These are phyloP conservation scores for Drosophila parvula DNA, from an alignment of 1,140 invertebrate genomes.

Conservation along the genomic window DNA sequence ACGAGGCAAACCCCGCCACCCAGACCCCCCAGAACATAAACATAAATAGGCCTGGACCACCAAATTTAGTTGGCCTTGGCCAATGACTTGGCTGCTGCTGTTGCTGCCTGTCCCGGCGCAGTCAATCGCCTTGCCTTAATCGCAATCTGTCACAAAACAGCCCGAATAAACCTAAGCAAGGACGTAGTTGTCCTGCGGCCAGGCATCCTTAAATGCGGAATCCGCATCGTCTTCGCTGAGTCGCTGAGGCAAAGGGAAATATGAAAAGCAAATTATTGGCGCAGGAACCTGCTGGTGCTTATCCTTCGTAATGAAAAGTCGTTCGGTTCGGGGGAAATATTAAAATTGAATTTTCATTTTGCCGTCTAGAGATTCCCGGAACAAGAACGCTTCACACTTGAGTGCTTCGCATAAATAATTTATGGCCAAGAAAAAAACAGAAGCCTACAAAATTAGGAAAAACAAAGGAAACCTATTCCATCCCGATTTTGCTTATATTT, in stretches of 20 bases:
- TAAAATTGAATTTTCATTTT: slow-evolving; percentile 33
- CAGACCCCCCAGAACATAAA: slow-evolving; percentile 31
- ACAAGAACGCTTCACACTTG: slow-evolving; percentile 7
- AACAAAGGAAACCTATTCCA: not conserved
- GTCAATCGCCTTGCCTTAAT: slow-evolving; percentile 30
- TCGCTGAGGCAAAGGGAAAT: not conserved
- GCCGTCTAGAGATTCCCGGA: slow-evolving; percentile 5
- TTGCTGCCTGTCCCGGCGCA: slow-evolving; percentile 14
- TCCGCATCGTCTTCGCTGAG: not conserved
- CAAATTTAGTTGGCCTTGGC: slow-evolving; percentile 47
- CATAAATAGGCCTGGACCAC: slow-evolving; percentile 40
- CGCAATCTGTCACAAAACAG: slow-evolving; percentile 41
- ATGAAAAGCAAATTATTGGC: slow-evolving; percentile 22
- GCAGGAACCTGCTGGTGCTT: slow-evolving; percentile 6
- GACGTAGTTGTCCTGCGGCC: slow-evolving; percentile 24
- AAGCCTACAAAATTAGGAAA: slow-evolving; percentile 2
- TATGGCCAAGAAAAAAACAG: not conserved
- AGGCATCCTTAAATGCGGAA: slow-evolving; percentile 9
- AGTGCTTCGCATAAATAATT: slow-evolving; percentile 4
- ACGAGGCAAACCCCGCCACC: not conserved
- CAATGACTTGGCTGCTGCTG: slow-evolving; percentile 13
- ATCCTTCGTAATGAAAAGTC: not conserved
- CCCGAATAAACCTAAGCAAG: not conserved
- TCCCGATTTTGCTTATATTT: not conserved
- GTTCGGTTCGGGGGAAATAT: not conserved